phyloP scores from a whole-genome alignment of 2,113 vertebrate genomes.

The Notarius quadriscutis region DNA sequence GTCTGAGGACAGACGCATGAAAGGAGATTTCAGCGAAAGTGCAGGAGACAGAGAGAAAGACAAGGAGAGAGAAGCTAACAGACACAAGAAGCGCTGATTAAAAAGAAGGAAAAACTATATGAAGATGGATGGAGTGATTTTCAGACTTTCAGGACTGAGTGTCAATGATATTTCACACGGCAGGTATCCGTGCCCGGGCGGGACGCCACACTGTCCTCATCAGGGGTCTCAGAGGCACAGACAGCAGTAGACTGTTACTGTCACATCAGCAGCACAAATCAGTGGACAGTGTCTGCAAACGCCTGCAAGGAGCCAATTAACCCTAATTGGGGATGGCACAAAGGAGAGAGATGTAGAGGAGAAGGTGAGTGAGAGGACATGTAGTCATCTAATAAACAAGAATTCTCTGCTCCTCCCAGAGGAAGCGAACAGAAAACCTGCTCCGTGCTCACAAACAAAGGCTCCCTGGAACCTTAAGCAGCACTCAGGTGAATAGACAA shows the following conservation, averaged over 20 bases:
- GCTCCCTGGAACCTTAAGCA: neutral
- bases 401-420: conserved; percentile 40
- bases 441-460: conserved; percentile 2
- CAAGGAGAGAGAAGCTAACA: conserved; percentile 7
- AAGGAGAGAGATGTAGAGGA: conserved; percentile 36
- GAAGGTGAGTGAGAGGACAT: conserved; percentile 48
- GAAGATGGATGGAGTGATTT: conserved; percentile 43
- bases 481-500: neutral
- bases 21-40: conserved; percentile 32
- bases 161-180: conserved; percentile 43
- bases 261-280: conserved; percentile 44
- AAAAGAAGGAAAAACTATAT: conserved; percentile 28
- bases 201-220: conserved; percentile 34
- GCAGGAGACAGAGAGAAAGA: neutral
- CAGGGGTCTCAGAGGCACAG: conserved; percentile 33
- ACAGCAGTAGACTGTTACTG: conserved; percentile 37
- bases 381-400: conserved; percentile 44
- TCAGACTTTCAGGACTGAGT: conserved; percentile 28
- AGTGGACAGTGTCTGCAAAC: conserved; percentile 41
- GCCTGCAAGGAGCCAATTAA: conserved; percentile 45
- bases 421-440: conserved; percentile 24
- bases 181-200: neutral
- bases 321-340: conserved; percentile 46
- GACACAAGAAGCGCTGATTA: conserved; percentile 17
- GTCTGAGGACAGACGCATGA: conserved; percentile 43